Percentiles rank a stretch among this genome's conserved stretches.
Evolutionary conservation across 2,888 invertebrate genomes (phyloP).

Genomic region (Drosophila anomelani): DNA sequence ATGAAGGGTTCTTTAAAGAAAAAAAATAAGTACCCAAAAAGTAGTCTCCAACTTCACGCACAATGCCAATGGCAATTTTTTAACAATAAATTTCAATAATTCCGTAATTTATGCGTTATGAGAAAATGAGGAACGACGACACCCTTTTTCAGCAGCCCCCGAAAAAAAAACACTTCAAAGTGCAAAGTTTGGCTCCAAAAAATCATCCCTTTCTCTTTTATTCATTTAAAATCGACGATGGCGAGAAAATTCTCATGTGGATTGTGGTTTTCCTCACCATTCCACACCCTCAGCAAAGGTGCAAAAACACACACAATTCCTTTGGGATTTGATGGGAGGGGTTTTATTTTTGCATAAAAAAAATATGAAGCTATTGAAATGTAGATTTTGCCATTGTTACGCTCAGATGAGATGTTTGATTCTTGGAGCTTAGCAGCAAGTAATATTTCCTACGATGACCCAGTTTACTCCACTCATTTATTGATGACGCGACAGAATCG

Average conservation of each 20-base stretch:
- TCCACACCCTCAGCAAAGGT: slow-evolving; percentile 53
- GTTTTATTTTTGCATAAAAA: slow-evolving; percentile 47
- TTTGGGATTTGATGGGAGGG: slow-evolving; percentile 61
- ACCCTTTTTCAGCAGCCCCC: slow-evolving; percentile 44
- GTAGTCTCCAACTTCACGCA: slow-evolving; percentile 21
- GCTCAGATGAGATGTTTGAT: slow-evolving; percentile 4
- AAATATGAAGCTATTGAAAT: slow-evolving; percentile 66
- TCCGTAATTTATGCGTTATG: slow-evolving; percentile 67
- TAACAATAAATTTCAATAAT: slow-evolving; percentile 76
- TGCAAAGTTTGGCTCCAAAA: slow-evolving; percentile 60
- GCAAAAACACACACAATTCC: slow-evolving; percentile 63
- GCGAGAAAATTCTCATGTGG: slow-evolving; percentile 56
- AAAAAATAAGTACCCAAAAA: slow-evolving; percentile 13
- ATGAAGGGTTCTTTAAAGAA: slow-evolving; percentile 2
- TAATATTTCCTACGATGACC: slow-evolving; percentile 46
- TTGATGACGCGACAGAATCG: slow-evolving; percentile 62
- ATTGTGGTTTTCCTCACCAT: slow-evolving; percentile 57
- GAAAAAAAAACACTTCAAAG: slow-evolving; percentile 38
- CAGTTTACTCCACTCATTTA: slow-evolving; percentile 59
- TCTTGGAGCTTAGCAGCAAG: slow-evolving; percentile 18
- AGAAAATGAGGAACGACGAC: slow-evolving; percentile 33
- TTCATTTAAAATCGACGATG: slow-evolving; percentile 41
- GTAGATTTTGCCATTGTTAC: slow-evolving; percentile 59
- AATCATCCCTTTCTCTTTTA: slow-evolving; percentile 31
- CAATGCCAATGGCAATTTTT: slow-evolving; percentile 34